These are phyloP conservation scores for Atta texana DNA, from an alignment of 1,140 invertebrate species.

Conservation along the genomic window DNA sequence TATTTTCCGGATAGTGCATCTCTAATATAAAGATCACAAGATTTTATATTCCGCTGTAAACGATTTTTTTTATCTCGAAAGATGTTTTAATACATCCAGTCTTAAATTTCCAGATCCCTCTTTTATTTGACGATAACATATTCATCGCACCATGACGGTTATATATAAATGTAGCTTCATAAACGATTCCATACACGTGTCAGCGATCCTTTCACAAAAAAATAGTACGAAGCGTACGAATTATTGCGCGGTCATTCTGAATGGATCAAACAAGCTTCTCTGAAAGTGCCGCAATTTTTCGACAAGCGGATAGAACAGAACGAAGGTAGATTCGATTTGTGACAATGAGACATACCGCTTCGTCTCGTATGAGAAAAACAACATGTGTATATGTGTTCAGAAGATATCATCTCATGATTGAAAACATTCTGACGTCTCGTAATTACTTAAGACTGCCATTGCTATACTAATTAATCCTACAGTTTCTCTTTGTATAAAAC, in stretches of 20 bases:
- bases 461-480: constrained; percentile 27
- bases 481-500: neutral
- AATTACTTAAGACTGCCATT: constrained; percentile 37
- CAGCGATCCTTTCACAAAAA: constrained; percentile 36
- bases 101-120: neutral
- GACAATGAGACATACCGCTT: constrained; percentile 14
- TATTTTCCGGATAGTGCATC: too few relatives aligned
- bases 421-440: neutral
- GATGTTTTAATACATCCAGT: neutral
- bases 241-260: constrained; percentile 23
- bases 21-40: neutral
- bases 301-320: neutral
- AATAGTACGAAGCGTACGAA: constrained; percentile 7
- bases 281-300: constrained; percentile 45
- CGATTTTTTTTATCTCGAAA: neutral
- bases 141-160: neutral
- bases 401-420: constrained; percentile 8
- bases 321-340: constrained; percentile 29
- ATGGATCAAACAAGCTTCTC: constrained; percentile 48
- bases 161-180: constrained; percentile 29
- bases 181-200: constrained; percentile 36
- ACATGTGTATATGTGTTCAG: neutral
- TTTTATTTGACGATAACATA: neutral
- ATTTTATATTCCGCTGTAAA: neutral
- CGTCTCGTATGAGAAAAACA: neutral